phyloP scores from a whole-genome alignment of 2,113 vertebrate species.

The Callithrix jacchus region DNA sequence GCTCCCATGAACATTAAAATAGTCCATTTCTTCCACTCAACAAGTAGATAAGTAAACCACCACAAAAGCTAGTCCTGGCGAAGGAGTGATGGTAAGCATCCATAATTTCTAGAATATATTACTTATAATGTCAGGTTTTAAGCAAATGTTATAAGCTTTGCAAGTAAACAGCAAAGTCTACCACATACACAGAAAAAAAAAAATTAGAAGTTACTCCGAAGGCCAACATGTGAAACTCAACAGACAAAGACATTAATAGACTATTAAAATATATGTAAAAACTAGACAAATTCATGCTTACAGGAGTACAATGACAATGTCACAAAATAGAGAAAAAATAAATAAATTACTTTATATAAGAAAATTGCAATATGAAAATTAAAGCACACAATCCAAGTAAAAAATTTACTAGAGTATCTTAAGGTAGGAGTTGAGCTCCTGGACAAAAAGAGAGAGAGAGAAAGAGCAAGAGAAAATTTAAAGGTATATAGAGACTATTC shows the following conservation, averaged over 20 bases:
- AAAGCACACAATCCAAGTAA: background rate
- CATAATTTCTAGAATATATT: background rate
- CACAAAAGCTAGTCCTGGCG: background rate
- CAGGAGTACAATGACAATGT: background rate
- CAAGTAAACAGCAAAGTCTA: background rate
- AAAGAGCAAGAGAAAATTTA: background rate
- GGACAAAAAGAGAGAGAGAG: background rate
- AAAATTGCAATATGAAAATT: background rate
- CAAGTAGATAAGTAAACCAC: background rate
- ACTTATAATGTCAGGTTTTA: background rate
- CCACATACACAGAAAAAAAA: background rate
- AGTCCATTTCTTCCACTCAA: background rate
- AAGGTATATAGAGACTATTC: background rate
- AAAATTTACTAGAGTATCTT: background rate
- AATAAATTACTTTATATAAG: background rate
- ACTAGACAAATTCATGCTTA: background rate
- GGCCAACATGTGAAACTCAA: background rate
- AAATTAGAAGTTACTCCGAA: background rate
- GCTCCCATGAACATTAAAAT: background rate
- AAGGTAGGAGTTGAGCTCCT: background rate
- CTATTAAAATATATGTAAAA: background rate
- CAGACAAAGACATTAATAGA: background rate
- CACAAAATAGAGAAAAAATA: background rate
- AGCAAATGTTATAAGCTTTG: background rate
- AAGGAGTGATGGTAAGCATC: background rate